Evolutionary conservation across 1,140 invertebrate species (phyloP).

Genomic region (Marisa cornuarietis): DNA sequence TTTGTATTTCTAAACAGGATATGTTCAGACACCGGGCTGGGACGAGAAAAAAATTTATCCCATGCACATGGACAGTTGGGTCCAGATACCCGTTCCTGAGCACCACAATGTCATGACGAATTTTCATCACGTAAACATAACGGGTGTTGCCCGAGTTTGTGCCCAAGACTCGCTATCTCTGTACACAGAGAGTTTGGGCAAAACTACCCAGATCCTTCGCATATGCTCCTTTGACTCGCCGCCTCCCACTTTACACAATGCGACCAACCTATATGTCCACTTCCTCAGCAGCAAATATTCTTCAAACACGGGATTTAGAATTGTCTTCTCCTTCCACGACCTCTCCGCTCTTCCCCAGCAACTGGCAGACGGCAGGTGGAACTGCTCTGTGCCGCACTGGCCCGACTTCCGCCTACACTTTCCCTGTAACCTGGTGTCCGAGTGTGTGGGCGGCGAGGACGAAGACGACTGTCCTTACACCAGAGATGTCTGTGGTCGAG

Average conservation of each 20-base stretch:
- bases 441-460: background rate
- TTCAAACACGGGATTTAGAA: background rate
- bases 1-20: background rate
- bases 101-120: background rate
- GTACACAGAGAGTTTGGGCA: no score
- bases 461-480: constrained; percentile 5
- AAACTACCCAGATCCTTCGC: background rate
- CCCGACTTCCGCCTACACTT: constrained; percentile 6
- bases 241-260: background rate
- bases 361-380: background rate
- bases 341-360: background rate
- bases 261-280: background rate
- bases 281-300: background rate
- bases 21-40: background rate
- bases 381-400: constrained; percentile 9
- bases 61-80: constrained; percentile 2
- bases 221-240: background rate
- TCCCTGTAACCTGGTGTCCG: constrained; percentile 9
- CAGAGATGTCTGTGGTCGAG: background rate
- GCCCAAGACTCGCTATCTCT: no score
- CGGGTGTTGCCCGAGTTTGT: background rate
- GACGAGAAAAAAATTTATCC: background rate
- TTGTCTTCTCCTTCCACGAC: background rate
- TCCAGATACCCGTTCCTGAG: background rate
- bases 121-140: background rate